Conservation (phyloP, 2,113 vertebrate genomes). For the Pseudopipra pipra region DNA sequence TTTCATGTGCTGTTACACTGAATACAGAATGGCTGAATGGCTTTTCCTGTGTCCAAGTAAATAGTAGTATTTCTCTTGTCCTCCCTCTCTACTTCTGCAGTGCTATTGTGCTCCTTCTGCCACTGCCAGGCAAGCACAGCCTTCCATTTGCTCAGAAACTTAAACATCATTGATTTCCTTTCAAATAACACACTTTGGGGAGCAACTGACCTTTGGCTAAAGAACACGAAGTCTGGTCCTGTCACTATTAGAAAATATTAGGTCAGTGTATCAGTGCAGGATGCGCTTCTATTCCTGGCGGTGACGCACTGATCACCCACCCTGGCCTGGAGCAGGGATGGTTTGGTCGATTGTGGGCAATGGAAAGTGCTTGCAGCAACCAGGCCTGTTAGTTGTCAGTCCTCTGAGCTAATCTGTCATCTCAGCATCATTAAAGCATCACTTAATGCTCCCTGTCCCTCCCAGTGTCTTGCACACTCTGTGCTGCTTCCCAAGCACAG, state of each 20-base stretch:
- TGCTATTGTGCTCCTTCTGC: not conserved
- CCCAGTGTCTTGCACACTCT: not conserved
- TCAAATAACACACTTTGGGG: not conserved
- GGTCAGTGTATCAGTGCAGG: not conserved
- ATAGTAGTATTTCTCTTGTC: not conserved
- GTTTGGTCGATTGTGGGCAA: not conserved
- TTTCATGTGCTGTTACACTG: not conserved
- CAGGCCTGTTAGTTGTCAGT: not conserved
- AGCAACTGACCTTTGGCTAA: slow-evolving; percentile 26
- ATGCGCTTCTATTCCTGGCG: not conserved
- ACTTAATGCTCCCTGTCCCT: not conserved
- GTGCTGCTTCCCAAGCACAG: not conserved
- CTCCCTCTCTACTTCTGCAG: not conserved
- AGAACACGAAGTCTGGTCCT: not conserved
- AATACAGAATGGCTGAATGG: not conserved
- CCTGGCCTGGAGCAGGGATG: not conserved
- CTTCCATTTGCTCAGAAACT: not conserved
- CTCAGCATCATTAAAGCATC: not conserved
- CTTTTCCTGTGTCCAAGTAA: not conserved
- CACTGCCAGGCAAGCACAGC: not conserved
- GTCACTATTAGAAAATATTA: not conserved
- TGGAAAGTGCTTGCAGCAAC: slow-evolving; percentile 23
- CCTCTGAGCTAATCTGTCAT: not conserved
- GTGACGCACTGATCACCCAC: not conserved
- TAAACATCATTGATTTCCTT: not conserved